These are phyloP conservation scores for Mastomys coucha DNA, from an alignment of 2,113 vertebrate genomes.

Conservation along the genomic window DNA sequence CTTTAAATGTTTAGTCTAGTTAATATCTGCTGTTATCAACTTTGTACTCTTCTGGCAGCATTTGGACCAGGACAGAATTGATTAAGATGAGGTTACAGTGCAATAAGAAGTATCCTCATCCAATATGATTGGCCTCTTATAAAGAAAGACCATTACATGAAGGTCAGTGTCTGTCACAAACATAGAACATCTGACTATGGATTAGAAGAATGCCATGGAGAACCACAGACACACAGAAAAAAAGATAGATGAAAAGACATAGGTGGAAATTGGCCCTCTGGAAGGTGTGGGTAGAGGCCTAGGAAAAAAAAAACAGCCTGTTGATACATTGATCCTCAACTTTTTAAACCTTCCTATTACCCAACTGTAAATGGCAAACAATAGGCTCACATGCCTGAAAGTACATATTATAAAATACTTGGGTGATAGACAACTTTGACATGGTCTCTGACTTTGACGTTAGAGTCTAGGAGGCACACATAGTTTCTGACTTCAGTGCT, in stretches of 20 bases:
- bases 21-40: not conserved
- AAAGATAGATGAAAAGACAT: not conserved
- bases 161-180: not conserved
- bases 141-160: not conserved
- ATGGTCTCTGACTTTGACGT: not conserved
- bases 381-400: not conserved
- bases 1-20: not conserved
- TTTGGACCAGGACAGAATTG: too few relatives aligned
- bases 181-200: not conserved
- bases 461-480: not conserved
- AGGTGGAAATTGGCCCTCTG: not conserved
- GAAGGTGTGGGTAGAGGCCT: too few relatives aligned
- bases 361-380: not conserved
- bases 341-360: not conserved
- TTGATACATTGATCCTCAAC: not conserved
- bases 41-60: not conserved
- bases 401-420: not conserved
- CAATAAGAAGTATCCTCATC: not conserved
- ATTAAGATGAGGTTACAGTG: not conserved
- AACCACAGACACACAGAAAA: not conserved
- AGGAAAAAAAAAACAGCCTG: too few relatives aligned
- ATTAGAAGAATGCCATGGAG: not conserved
- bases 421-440: not conserved
- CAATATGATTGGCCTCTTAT: not conserved
- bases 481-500: not conserved